Percentiles rank a stretch among this genome's conserved stretches.
Evolutionary conservation across 2,888 invertebrate genomes (phyloP).

Genomic region (Apomyelois bistriatella): DNA sequence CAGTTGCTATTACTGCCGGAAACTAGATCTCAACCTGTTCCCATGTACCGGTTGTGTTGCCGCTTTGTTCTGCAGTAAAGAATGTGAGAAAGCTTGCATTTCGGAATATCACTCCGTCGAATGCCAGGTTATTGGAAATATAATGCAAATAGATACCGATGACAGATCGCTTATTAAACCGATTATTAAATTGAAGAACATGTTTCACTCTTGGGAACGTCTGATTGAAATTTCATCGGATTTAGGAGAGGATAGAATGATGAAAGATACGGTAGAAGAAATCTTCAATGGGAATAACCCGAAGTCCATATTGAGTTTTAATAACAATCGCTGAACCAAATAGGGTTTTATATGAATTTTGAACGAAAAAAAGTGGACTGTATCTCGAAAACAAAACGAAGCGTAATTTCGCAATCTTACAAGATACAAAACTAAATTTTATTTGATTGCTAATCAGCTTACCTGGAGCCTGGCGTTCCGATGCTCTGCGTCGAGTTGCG

Average conservation of each 20-base stretch:
- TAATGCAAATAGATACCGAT: neutral
- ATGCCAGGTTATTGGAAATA: neutral
- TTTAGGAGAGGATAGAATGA: neutral
- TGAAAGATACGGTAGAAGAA: neutral
- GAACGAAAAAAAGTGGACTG: too few relatives aligned
- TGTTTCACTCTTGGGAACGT: slow-evolving; percentile 2
- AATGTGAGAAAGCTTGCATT: slow-evolving; percentile 7
- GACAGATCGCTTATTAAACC: neutral
- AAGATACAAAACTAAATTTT: too few relatives aligned
- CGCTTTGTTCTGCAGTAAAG: slow-evolving; percentile 15
- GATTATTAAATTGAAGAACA: neutral
- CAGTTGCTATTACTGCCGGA: slow-evolving; percentile 16
- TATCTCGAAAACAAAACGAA: too few relatives aligned
- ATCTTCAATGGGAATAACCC: neutral
- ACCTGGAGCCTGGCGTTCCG: too few relatives aligned
- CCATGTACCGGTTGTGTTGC: slow-evolving; percentile 14
- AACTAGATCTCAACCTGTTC: slow-evolving; percentile 14
- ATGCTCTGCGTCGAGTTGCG: too few relatives aligned
- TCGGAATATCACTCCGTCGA: neutral
- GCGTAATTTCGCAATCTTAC: too few relatives aligned
- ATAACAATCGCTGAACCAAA: neutral
- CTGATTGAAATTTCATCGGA: neutral
- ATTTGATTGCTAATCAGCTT: too few relatives aligned
- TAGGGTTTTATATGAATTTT: too few relatives aligned
- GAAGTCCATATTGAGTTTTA: neutral